These are phyloP conservation scores for Rotaria macrura DNA, from an alignment of 2,888 invertebrate genomes.

Conservation along the genomic window DNA sequence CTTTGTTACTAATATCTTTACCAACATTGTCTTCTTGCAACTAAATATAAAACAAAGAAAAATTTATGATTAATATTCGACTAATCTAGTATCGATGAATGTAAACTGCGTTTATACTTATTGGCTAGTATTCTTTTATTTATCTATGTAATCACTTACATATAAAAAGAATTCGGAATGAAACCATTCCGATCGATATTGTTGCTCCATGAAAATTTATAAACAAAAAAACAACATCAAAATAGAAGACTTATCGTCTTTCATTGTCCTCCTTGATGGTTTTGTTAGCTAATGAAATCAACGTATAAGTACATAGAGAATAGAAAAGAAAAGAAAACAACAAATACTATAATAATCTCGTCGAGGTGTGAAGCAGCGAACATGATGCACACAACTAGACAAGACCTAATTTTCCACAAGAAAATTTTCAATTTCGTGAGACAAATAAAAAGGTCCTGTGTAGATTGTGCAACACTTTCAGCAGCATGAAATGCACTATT, in stretches of 20 bases:
- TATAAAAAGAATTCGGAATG: background rate
- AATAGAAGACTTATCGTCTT: background rate
- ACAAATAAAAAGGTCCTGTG: background rate
- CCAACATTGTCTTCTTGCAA: background rate
- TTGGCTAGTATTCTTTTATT: background rate
- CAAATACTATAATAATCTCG: background rate
- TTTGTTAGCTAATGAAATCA: background rate
- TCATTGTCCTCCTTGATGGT: background rate
- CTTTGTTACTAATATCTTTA: background rate
- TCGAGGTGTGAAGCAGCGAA: slow-evolving; percentile 13
- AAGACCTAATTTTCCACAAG: slow-evolving; percentile 5
- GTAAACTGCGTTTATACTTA: background rate
- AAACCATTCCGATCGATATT: slow-evolving; percentile 6
- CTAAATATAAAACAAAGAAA: background rate
- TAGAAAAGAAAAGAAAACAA: background rate
- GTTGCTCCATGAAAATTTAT: background rate
- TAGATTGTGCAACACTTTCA: slow-evolving; percentile 23
- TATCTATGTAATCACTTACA: background rate
- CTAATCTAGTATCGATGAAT: background rate
- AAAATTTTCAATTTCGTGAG: background rate
- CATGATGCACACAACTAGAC: slow-evolving; percentile 17
- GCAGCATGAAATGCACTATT: background rate
- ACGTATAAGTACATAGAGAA: background rate
- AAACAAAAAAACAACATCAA: background rate
- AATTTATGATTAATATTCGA: background rate